Percentiles rank a stretch among this genome's conserved stretches.
These are phyloP conservation scores for Gracilinanus agilis DNA, from an alignment of 2,113 vertebrate genomes.

Conservation along the genomic window DNA sequence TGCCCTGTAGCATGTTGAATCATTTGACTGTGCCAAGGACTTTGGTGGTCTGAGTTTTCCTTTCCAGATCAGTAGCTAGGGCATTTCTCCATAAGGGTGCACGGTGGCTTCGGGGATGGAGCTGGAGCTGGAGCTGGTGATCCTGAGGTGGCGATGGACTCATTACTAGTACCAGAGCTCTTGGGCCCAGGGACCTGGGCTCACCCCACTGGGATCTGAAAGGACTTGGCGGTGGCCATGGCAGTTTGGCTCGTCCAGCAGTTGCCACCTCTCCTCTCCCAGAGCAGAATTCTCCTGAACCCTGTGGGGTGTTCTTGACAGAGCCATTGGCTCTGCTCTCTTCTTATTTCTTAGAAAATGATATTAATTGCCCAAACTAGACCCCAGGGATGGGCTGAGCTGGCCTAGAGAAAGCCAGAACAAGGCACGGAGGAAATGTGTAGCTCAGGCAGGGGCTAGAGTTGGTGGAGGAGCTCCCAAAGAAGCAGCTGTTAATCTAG, in stretches of 20 bases:
- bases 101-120: background rate
- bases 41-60: background rate
- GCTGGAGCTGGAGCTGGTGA: background rate
- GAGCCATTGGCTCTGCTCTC: background rate
- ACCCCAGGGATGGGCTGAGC: background rate
- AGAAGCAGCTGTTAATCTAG: background rate
- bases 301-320: background rate
- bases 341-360: background rate
- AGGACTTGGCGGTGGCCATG: background rate
- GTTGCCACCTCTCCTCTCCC: background rate
- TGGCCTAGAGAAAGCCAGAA: background rate
- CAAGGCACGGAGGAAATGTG: background rate
- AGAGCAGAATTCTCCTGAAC: background rate
- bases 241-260: background rate
- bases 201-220: background rate
- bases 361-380: background rate
- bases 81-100: background rate
- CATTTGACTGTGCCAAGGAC: background rate
- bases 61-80: background rate
- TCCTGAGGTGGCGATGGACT: rapidly evolving
- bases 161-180: rapidly evolving
- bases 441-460: background rate
- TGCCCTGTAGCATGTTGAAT: background rate
- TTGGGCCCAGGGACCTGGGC: background rate
- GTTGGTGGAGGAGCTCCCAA: background rate